Percentiles rank a stretch among this genome's conserved stretches.
Evolutionary conservation across 92 coral and sea anemone genomes (phyloP).

Genomic region (Zoanthus sansibaricus): DNA sequence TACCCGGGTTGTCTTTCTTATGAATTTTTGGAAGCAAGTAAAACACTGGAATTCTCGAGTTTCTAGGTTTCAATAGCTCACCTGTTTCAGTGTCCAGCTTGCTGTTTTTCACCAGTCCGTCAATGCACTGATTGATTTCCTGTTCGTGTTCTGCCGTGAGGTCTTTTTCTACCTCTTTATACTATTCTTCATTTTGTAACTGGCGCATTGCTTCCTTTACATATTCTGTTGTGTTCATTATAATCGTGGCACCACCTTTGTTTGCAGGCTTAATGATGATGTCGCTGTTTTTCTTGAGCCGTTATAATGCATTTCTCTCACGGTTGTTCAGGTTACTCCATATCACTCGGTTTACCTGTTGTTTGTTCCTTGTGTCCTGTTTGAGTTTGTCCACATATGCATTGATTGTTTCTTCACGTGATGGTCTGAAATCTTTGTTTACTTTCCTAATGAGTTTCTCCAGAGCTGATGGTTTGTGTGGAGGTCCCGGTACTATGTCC

Average conservation of each 20-base stretch:
- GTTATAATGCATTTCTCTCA: not conserved
- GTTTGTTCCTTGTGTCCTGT: constrained; percentile 12
- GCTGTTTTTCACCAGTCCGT: too few species aligned
- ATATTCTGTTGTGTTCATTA: not conserved
- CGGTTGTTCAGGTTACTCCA: constrained; percentile 10
- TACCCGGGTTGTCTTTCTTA: too few species aligned
- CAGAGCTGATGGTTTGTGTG: constrained; percentile 25
- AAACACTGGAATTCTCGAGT: too few species aligned
- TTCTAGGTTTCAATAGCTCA: too few species aligned
- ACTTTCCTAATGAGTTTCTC: constrained; percentile 14
- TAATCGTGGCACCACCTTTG: constrained; percentile 2
- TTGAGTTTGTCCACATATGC: constrained; percentile 20
- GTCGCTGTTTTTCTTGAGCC: constrained; percentile 9
- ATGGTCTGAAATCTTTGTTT: constrained; percentile 1
- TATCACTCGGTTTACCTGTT: not conserved
- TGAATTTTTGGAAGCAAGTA: too few species aligned
- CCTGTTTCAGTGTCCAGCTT: too few species aligned
- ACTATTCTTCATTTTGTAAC: too few species aligned
- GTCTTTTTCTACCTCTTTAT: too few species aligned
- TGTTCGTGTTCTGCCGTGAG: too few species aligned
- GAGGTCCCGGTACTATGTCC: constrained; percentile 19
- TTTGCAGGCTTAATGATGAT: constrained; percentile 21
- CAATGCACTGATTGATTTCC: too few species aligned
- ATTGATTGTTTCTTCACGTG: constrained; percentile 6
- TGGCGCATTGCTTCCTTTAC: too few species aligned